Evolutionary conservation across 2,113 vertebrate genomes (phyloP).

Genomic region (Cyanoramphus novaezelandiae): DNA sequence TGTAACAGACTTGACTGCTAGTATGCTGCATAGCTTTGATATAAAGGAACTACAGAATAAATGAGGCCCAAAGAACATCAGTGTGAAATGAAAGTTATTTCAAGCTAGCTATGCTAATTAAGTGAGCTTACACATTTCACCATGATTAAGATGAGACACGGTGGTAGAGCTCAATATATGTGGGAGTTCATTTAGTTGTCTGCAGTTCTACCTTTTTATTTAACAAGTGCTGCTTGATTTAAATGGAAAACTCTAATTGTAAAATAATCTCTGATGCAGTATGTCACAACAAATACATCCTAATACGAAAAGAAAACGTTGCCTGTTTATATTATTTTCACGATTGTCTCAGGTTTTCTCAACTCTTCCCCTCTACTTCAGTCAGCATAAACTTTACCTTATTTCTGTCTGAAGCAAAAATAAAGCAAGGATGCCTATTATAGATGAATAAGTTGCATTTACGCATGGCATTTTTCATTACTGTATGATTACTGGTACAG

Average conservation of each 20-base stretch:
- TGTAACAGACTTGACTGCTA: neutral
- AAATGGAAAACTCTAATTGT: constrained; percentile 14
- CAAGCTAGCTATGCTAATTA: neutral
- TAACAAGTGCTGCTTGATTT: neutral
- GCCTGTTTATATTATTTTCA: neutral
- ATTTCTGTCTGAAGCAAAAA: neutral
- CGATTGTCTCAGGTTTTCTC: neutral
- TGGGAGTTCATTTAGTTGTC: neutral
- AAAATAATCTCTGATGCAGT: neutral
- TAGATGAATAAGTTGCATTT: neutral
- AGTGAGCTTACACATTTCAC: neutral
- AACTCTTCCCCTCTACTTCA: neutral
- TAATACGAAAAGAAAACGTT: neutral
- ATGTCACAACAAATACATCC: neutral
- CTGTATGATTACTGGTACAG: neutral
- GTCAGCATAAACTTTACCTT: neutral
- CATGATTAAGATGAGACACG: neutral
- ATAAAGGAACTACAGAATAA: neutral
- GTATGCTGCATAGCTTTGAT: neutral
- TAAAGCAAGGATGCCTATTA: neutral
- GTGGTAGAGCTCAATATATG: neutral
- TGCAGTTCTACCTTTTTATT: neutral
- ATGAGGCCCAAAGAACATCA: neutral
- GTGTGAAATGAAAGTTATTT: neutral
- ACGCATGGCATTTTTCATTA: neutral